Evolutionary conservation across 2,888 invertebrate species (phyloP), one percentile per base, ranked within the genome.

Genomic region (Eupithecia subfuscata): DNA sequence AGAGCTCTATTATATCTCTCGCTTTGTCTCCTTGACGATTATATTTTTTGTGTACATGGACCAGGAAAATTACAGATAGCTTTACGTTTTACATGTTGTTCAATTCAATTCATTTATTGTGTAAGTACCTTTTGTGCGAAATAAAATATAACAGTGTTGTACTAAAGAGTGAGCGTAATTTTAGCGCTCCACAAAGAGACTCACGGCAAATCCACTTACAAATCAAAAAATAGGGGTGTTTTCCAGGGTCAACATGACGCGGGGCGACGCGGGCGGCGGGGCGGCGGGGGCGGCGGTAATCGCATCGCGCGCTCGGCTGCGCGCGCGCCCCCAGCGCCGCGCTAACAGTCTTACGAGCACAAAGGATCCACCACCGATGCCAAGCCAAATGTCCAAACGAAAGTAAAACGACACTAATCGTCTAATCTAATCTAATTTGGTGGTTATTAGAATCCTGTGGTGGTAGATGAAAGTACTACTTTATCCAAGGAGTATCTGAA

Each of bases 331-430:
- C 92, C 93, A 93, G 22, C 94, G 90, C 85, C 93, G 88, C 88
- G 83, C 85, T 94, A 94, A 94, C 92, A 88, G 91, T 91, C 92
- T 94, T 93, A 93, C 89, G 88, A 90, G 87, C 83, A 92, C 92
- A 93, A 93, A 92, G 91, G 91, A 91, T 91, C 91, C 68, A 48
- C 63, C 91, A 84, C 87, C 91, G 91, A 92, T 92, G 92, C 90
- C 87, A 90, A 90, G 87, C 93, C 93, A 94, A 94, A 93, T 94
- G 94, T 94, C 91, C 87, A 80, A 76, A 80, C 81, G 18, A 67
- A 67, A 60, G 60, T 76, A 70, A 68, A 73, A 52, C 45, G 43
- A 68, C 63, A 64, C 22, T 75, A 77, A 77, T 74, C 65, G 60
- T 74, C 64, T 63, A 69, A n/a, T n/a, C n/a, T n/a, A n/a, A n/a